Evolutionary conservation across 2,797 vertebrate genomes (phyloP), one percentile per base, ranked within the genome.

Genomic region (Buceros bicornis): DNA sequence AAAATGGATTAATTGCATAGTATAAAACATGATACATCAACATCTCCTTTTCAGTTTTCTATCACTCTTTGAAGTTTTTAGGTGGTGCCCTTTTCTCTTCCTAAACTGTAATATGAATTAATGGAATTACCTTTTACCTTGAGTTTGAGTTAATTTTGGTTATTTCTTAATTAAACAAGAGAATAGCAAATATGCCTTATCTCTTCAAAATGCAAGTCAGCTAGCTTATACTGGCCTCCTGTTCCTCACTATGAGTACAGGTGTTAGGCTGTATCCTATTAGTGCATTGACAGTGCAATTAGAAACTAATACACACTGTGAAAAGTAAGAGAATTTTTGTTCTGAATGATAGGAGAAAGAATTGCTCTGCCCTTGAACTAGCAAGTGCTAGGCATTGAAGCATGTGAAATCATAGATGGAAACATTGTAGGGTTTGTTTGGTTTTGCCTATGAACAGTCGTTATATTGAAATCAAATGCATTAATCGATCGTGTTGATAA

Each of bases 231-330:
- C 37, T 47, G 31, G 5, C 17, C 7, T 79, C 40, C 11, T 3
- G 11, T 61, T 78, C 7, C 8, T 10, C 6, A 3, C 13, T 67
- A 16, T 0, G 0, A 82, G 70, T 60, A 56, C 3, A 42, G 33
- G 70, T 56, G 51, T 81, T 45, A 25, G 33, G 6, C 11, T 57
- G 4, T 51, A 45, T 58, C 13, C 8, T 66, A 26, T 37, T 43
- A 72, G 64, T 43, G 5, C 5, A 9, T 35, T 53, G 47, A 66
- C 22, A 84, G 26, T 35, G 29, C 3, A 58, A 66, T 47, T 58
- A 72, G n/a, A 87, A 82, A 65, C 40, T 3, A 65, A 50, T 76
- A 31, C 2, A 0, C 31, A 16, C 15, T 58, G 33, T 70, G 47
- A 11, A 54, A 92, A 66, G 10, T 18, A 76, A 47, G 17, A 69